A percentile compares a stretch with the other conserved stretches of the same genome.
Conservation (phyloP, 2,797 vertebrate genomes). For the Lates japonicus region DNA sequence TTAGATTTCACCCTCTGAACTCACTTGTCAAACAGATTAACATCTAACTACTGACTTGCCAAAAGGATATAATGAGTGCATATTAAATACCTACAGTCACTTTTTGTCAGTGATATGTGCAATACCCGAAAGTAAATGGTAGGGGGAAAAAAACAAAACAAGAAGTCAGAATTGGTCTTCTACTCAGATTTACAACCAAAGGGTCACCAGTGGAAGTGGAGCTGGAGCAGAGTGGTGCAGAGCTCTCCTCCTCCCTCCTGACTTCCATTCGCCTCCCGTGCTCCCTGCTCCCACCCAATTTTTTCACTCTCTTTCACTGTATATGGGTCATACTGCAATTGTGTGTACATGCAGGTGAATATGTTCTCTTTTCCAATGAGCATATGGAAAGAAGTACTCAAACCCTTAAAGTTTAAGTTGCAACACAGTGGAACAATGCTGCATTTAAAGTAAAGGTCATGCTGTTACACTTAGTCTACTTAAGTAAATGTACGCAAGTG, state of each 20-base stretch:
- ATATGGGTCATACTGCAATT: constrained; percentile 77
- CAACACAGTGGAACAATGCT: constrained; percentile 31
- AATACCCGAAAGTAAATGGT: constrained; percentile 10
- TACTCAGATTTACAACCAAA: constrained; percentile 73
- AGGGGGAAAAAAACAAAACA: background rate
- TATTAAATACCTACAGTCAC: constrained; percentile 50
- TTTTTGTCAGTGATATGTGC: constrained; percentile 31
- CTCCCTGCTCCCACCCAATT: constrained; percentile 52
- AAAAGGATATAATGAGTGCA: constrained; percentile 46
- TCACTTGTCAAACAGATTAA: constrained; percentile 48
- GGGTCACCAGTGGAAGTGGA: constrained; percentile 82
- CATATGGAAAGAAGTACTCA: constrained; percentile 50
- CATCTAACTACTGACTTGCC: constrained; percentile 33
- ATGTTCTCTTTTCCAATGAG: constrained; percentile 36
- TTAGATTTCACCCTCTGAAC: constrained; percentile 43
- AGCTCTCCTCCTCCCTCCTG: constrained; percentile 57
- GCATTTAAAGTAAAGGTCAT: constrained; percentile 54
- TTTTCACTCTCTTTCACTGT: constrained; percentile 69
- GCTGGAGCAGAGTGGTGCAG: constrained; percentile 80
- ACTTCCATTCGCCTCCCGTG: constrained; percentile 60
- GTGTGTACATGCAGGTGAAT: constrained; percentile 60
- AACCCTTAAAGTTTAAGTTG: constrained; percentile 18
- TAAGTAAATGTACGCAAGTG: background rate
- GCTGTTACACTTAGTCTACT: background rate
- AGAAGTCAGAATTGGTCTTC: constrained; percentile 48